These are phyloP conservation scores for Syrphus vitripennis DNA, from an alignment of 2,888 invertebrate species.

Conservation along the genomic window DNA sequence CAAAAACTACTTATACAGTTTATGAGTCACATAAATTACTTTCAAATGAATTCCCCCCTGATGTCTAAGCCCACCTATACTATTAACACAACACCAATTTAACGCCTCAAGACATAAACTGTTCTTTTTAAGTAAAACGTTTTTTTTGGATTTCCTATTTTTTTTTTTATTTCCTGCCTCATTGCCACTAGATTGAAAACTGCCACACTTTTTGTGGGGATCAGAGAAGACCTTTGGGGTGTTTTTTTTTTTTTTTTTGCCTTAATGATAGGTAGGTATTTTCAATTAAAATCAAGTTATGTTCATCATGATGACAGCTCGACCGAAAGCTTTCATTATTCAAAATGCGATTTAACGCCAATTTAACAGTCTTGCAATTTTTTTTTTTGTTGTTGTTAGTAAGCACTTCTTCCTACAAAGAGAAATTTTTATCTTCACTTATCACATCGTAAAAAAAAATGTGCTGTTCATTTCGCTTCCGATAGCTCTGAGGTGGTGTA, in stretches of 20 bases:
- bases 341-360: conserved; percentile 59
- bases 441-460: neutral
- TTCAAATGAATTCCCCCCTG: neutral
- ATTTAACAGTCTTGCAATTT: conserved; percentile 39
- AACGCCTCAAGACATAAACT: neutral
- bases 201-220: neutral
- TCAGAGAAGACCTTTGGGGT: neutral
- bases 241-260: neutral
- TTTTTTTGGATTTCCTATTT: neutral
- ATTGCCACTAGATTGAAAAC: neutral
- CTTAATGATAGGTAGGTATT: neutral
- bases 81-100: neutral
- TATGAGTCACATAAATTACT: neutral
- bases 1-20: neutral
- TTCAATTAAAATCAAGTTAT: neutral
- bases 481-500: too few species aligned
- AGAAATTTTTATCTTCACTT: conserved; percentile 10
- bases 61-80: neutral
- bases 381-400: neutral
- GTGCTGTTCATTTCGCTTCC: neutral
- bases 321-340: conserved; percentile 17
- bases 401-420: conserved; percentile 1
- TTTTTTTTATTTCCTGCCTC: neutral
- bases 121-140: too few species aligned
- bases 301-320: neutral